Evolutionary conservation across 2,888 invertebrate species (phyloP), one percentile per base, ranked within the genome.

Genomic region (Rotaria socialis): DNA sequence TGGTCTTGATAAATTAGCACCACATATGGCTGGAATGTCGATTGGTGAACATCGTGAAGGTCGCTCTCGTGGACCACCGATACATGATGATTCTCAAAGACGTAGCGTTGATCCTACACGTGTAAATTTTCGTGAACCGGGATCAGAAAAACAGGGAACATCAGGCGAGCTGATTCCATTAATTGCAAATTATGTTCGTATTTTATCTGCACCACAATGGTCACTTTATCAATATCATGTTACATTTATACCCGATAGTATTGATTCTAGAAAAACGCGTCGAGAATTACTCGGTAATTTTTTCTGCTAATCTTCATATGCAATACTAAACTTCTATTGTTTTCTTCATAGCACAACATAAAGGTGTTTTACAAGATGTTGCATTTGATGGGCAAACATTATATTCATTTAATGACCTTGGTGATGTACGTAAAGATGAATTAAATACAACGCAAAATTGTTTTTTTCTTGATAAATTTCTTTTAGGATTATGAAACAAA

Each of bases 301-400:
- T 8, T 43, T 56, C 22, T 22, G 74, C 27, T 75, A 74, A 8
- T 55, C 55, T 75, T 11, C 52, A 52, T 52, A 50, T 55, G 2
- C 55, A 85, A 35, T 52, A 52, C 14, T 52, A 47, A 11, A 47
- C 11, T 47, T 47, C 11, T 19, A 7, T 24, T 60, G 6, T 0
- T 60, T 60, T 60, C 6, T 67, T 19, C 6, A 16, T 67, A 67
- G 67, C 67, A 35, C 80, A 80, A 47, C 80, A 80, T n/a, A 43
- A 47, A 80, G 80, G 80, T 47, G n/a, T 47, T 47, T 47, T 80
- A 80, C 43, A 47, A 80, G 80, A 80, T 80, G 80, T 80, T 43
- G 90, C 89, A 7, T 91, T 91, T 88, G 91, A 91, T 89, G 91
- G 91, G 14, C 89, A 89, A 88, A 88, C 89, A 5, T 88, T 91